Percentiles rank a stretch among this genome's conserved stretches.
These are phyloP conservation scores for Pseudocheirus occidentalis DNA, from an alignment of 2,797 vertebrate genomes.

Conservation along the genomic window DNA sequence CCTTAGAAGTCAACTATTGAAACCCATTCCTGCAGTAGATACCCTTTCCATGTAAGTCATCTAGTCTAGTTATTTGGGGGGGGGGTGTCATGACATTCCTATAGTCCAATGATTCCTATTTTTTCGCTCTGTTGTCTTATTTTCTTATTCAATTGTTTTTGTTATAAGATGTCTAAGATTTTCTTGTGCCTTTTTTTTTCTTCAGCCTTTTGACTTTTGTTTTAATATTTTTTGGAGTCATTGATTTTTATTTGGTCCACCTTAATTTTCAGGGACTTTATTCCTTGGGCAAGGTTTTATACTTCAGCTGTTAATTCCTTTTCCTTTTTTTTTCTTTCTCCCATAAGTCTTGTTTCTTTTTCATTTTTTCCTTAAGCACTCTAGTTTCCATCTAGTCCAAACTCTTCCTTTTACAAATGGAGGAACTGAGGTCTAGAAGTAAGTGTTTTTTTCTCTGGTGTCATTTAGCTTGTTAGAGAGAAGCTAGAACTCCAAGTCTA, in stretches of 20 bases:
- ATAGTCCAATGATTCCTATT: neutral
- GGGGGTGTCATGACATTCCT: neutral
- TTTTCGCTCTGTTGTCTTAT: neutral
- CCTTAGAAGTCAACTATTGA: neutral
- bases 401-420: neutral
- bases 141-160: neutral
- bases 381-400: neutral
- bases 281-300: neutral
- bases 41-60: conserved; percentile 1
- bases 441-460: neutral
- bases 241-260: neutral
- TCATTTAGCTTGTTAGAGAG: neutral
- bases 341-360: neutral
- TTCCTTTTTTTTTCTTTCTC: neutral
- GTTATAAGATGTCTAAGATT: neutral
- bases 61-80: neutral
- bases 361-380: neutral
- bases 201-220: neutral
- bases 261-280: neutral
- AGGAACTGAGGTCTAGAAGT: neutral
- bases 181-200: neutral
- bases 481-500: neutral
- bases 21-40: neutral
- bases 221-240: neutral
- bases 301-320: neutral